Evolutionary conservation across 2,113 vertebrate genomes (phyloP).

Genomic region (Pterocles gutturalis): DNA sequence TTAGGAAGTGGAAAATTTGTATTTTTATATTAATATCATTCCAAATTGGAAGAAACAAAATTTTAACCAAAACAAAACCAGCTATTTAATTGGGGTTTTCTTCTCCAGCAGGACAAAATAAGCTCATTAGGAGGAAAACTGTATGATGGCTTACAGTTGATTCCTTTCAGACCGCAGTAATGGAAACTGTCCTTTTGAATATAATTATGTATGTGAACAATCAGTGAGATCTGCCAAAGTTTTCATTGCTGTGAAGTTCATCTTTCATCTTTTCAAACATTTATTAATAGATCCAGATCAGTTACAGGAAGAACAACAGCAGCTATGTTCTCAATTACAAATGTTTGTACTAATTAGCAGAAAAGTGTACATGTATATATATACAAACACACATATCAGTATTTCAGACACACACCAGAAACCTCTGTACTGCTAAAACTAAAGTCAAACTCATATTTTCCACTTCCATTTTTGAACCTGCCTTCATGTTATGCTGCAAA

Average conservation of each 20-base stretch:
- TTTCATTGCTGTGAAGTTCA: constrained; percentile 18
- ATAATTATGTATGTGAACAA: constrained; percentile 32
- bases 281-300: constrained; percentile 3
- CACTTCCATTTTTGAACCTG: background rate
- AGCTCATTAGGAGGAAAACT: background rate
- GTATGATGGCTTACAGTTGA: background rate
- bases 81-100: background rate
- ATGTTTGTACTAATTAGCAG: background rate
- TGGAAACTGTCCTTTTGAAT: constrained; percentile 44
- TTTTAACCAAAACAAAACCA: background rate
- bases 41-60: background rate
- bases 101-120: background rate
- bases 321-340: background rate
- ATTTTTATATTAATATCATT: background rate
- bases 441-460: constrained; percentile 25
- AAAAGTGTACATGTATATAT: background rate
- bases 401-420: background rate
- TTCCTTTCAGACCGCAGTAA: background rate
- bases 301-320: background rate
- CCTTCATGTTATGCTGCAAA: background rate
- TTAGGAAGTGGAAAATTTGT: background rate
- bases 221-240: constrained; percentile 10
- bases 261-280: constrained; percentile 40
- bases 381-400: background rate
- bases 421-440: background rate